Percentiles rank a stretch among this genome's conserved stretches.
phyloP scores from a whole-genome alignment of 1,140 invertebrate genomes.

The Leptinotarsa lineolata region DNA sequence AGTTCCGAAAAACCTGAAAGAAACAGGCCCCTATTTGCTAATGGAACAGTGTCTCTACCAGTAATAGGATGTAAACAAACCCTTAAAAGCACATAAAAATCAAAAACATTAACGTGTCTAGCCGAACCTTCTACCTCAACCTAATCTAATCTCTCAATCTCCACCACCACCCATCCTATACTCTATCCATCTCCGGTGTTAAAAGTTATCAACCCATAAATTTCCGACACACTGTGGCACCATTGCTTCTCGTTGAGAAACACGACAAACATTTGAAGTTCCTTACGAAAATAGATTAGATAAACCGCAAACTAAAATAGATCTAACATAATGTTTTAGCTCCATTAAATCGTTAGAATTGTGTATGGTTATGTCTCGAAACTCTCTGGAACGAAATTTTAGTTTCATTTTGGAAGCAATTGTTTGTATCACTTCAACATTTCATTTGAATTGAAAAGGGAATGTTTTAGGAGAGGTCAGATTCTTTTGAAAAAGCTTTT shows the following conservation, averaged over 20 bases:
- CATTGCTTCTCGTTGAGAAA: not conserved
- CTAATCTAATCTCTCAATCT: not conserved
- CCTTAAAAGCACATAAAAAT: slow-evolving; percentile 6
- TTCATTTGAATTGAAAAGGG: no score
- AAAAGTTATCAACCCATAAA: not conserved
- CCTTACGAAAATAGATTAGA: slow-evolving; percentile 21
- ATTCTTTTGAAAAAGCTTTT: no score
- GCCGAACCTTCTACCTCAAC: not conserved
- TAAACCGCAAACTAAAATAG: slow-evolving; percentile 7
- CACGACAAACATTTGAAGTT: slow-evolving; percentile 18
- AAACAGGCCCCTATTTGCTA: not conserved
- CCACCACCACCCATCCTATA: not conserved
- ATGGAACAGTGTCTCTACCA: not conserved
- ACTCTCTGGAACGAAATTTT: not conserved
- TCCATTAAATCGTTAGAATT: slow-evolving; percentile 3
- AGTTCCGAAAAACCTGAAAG: no score
- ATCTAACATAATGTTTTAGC: not conserved
- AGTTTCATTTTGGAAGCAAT: not conserved
- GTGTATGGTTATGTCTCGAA: not conserved
- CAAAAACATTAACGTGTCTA: slow-evolving; percentile 2
- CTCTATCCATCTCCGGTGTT: not conserved
- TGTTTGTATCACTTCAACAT: no score
- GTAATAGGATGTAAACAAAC: not conserved
- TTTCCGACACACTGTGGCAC: not conserved
- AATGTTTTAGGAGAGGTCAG: no score